A percentile compares a stretch with the other conserved stretches of the same genome.
Conservation (phyloP, 1,140 invertebrate species). For the Galleria mellonella region DNA sequence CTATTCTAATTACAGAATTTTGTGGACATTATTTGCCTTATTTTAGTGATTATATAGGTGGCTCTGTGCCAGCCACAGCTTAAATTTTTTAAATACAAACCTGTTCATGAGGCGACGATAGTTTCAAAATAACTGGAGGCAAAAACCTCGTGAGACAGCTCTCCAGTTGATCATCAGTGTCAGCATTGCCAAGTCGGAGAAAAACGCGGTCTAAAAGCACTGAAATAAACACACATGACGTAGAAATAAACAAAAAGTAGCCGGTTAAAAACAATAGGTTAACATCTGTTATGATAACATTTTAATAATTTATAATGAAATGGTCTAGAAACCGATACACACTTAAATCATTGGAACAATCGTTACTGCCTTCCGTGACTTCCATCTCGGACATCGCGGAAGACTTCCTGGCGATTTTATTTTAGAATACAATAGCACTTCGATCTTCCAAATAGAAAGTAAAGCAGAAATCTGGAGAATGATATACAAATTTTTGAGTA, state of each 20-base stretch:
- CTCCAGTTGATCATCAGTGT: conserved; percentile 92
- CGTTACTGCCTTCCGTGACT: conserved; percentile 45
- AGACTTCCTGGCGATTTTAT: neutral
- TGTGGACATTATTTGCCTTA: too few species aligned
- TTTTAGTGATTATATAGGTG: too few species aligned
- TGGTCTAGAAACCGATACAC: conserved; percentile 16
- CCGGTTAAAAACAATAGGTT: conserved; percentile 21
- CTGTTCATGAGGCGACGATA: conserved; percentile 89
- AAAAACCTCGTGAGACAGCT: conserved; percentile 89
- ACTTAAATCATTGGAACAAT: conserved; percentile 63
- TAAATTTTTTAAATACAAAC: conserved; percentile 60
- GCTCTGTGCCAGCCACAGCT: too few species aligned
- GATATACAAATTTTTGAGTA: too few species aligned
- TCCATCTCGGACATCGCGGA: conserved; percentile 61
- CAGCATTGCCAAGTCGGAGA: conserved; percentile 88
- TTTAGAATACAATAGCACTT: too few species aligned
- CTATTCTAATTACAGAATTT: too few species aligned
- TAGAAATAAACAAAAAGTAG: conserved; percentile 11
- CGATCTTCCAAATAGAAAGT: too few species aligned
- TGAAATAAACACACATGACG: conserved; percentile 51
- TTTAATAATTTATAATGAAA: neutral
- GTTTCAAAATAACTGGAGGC: conserved; percentile 90
- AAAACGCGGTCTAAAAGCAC: conserved; percentile 92
- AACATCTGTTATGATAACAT: conserved; percentile 9
- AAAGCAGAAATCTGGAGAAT: too few species aligned